A percentile compares a stretch with the other conserved stretches of the same genome.
Evolutionary conservation across 2,113 vertebrate genomes (phyloP).

Genomic region (Motacilla tschutschensis): DNA sequence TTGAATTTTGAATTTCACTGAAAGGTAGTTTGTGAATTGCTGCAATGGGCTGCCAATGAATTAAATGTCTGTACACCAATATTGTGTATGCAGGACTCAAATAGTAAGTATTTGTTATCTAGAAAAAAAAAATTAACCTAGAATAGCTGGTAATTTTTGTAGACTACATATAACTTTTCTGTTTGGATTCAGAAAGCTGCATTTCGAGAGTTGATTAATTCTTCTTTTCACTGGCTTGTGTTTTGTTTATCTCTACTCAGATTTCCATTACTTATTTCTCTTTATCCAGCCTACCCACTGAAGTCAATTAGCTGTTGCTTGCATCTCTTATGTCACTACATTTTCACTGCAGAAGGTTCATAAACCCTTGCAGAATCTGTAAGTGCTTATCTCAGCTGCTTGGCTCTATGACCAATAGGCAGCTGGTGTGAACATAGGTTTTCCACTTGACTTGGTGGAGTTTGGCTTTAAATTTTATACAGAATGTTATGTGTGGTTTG

Average conservation of each 20-base stretch:
- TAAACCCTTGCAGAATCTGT: not conserved
- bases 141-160: not conserved
- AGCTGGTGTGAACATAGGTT: not conserved
- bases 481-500: not conserved
- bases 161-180: not conserved
- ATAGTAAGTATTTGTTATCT: not conserved
- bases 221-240: not conserved
- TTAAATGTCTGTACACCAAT: not conserved
- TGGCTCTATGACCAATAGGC: not conserved
- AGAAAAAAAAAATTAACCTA: not conserved
- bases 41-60: not conserved
- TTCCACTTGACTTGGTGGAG: not conserved
- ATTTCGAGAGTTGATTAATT: not conserved
- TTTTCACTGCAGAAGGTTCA: not conserved
- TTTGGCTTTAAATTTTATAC: not conserved
- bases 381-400: not conserved
- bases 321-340: not conserved
- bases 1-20: not conserved
- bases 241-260: not conserved
- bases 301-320: not conserved
- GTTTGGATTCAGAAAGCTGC: not conserved
- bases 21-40: not conserved
- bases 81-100: not conserved
- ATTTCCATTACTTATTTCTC: not conserved
- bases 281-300: not conserved